Evolutionary conservation across 2,797 vertebrate genomes (phyloP).

Genomic region (Apogon talboti): DNA sequence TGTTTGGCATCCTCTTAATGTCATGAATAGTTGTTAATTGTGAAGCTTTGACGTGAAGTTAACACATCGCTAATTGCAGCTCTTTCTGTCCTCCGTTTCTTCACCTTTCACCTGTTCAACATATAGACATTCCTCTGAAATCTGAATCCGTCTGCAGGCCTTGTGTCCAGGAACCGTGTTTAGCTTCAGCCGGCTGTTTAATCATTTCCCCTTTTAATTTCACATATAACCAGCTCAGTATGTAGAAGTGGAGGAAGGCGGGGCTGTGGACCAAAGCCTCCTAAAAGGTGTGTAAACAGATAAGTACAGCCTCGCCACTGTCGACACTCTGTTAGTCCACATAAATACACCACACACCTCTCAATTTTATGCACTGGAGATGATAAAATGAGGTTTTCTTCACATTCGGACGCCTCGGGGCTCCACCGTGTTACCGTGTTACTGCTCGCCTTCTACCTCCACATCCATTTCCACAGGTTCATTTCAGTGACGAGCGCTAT

Average conservation of each 20-base stretch:
- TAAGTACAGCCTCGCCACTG: conserved; percentile 65
- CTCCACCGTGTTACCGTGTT: conserved; percentile 13
- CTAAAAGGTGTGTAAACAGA: conserved; percentile 76
- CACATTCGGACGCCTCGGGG: conserved; percentile 63
- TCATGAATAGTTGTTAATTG: no score
- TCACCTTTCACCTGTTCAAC: conserved; percentile 14
- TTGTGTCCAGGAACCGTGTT: conserved; percentile 61
- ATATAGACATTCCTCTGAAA: conserved; percentile 35
- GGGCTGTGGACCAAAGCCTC: conserved; percentile 55
- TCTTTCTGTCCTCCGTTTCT: conserved; percentile 16
- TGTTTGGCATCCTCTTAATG: no score
- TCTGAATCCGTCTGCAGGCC: conserved; percentile 35
- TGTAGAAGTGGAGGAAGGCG: conserved; percentile 54
- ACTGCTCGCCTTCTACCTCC: conserved; percentile 28
- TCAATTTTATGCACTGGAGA: conserved; percentile 72
- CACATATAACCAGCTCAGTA: conserved; percentile 80
- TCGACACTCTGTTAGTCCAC: conserved; percentile 57
- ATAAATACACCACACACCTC: conserved; percentile 66
- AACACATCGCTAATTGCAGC: no score
- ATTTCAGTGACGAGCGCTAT: conserved; percentile 66
- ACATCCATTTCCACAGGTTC: conserved; percentile 66
- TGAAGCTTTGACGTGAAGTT: no score
- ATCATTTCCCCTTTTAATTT: conserved; percentile 75
- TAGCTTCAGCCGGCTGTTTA: conserved; percentile 68
- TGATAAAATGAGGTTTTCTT: conserved; percentile 62